phyloP scores from a whole-genome alignment of 2,113 vertebrate species.

The Scopus umbretta region DNA sequence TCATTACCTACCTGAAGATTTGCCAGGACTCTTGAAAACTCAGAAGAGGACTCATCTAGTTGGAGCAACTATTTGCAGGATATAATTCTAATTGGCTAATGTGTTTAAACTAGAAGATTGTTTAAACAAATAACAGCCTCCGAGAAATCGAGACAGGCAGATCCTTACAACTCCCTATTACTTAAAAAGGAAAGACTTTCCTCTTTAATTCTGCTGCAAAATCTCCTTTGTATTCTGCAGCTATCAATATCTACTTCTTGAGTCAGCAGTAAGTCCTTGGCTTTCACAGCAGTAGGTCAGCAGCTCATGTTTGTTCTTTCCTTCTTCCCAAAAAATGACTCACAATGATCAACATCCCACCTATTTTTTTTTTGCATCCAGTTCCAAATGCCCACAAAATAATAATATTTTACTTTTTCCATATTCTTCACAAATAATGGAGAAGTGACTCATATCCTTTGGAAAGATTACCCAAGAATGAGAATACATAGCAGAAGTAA shows the following conservation, averaged over 20 bases:
- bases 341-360: slow-evolving; percentile 30
- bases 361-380: slow-evolving; percentile 1
- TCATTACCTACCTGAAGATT: not conserved
- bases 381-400: slow-evolving; percentile 21
- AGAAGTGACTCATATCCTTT: slow-evolving; percentile 56
- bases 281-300: not conserved
- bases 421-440: slow-evolving; percentile 40
- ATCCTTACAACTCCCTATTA: not conserved
- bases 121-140: not conserved
- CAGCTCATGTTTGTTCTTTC: not conserved
- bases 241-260: not conserved
- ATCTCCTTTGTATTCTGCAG: not conserved
- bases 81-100: not conserved
- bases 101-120: not conserved
- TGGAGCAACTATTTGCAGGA: not conserved
- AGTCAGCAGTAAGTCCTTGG: slow-evolving; percentile 30
- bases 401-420: slow-evolving; percentile 51
- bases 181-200: not conserved
- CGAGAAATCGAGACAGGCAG: not conserved
- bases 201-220: not conserved
- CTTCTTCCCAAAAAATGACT: slow-evolving; percentile 49
- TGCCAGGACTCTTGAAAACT: not conserved
- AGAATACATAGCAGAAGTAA: not conserved
- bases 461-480: slow-evolving; percentile 24
- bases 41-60: not conserved